A percentile compares a stretch with the other conserved stretches of the same genome.
Conservation (phyloP, 1,140 invertebrate genomes). For the Monomorium pharaonis region DNA sequence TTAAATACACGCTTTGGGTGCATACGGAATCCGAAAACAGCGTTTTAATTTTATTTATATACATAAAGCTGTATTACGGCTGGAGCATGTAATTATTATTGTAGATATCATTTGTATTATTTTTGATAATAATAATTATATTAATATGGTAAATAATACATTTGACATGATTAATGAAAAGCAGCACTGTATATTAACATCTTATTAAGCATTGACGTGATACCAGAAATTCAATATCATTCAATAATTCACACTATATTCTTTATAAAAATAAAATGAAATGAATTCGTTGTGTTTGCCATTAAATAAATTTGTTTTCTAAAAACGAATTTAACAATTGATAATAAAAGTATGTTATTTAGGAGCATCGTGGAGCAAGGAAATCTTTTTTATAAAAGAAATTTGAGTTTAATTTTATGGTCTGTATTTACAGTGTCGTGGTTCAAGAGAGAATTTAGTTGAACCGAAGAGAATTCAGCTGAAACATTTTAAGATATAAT, state of each 20-base stretch:
- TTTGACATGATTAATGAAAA: not conserved
- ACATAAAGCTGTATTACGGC: not conserved
- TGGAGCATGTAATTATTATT: not conserved
- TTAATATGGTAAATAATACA: constrained; percentile 13
- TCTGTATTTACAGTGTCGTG: not conserved
- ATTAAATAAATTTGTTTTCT: not conserved
- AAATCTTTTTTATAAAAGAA: not conserved
- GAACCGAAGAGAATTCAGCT: not conserved
- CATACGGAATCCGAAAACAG: not conserved
- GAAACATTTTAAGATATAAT: not conserved
- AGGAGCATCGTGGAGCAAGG: not conserved
- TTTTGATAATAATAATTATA: not conserved
- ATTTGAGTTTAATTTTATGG: not conserved
- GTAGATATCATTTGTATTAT: constrained; percentile 7
- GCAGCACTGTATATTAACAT: not conserved
- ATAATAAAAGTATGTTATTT: not conserved
- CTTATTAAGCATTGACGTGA: not conserved
- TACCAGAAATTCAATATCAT: not conserved
- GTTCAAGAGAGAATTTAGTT: too few species aligned
- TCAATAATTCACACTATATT: not conserved
- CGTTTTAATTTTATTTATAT: constrained; percentile 3
- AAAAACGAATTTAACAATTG: not conserved
- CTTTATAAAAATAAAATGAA: not conserved
- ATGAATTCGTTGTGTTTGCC: not conserved
- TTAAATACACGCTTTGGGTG: not conserved